Conservation (phyloP, 2,113 vertebrate species). For the Gallinago paraguaiae region DNA sequence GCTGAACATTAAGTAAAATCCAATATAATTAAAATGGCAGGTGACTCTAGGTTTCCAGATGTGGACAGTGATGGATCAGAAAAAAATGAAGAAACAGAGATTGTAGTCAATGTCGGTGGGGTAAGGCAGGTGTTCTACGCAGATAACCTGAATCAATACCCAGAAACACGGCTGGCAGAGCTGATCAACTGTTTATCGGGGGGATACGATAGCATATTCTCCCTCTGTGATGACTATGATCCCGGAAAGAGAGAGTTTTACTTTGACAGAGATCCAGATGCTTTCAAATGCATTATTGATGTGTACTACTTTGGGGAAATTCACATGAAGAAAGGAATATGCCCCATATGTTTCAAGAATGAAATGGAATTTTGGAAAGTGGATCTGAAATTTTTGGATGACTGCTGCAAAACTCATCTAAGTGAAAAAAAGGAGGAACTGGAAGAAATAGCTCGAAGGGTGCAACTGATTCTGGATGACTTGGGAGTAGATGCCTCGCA, state of each 20-base stretch:
- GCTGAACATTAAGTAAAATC: slow-evolving; percentile 3
- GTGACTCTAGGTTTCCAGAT: slow-evolving; percentile 78
- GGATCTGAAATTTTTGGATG: slow-evolving; percentile 89
- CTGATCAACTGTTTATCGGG: slow-evolving; percentile 83
- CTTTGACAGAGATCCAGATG: slow-evolving; percentile 95
- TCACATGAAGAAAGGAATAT: slow-evolving; percentile 95
- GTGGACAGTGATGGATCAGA: slow-evolving; percentile 73
- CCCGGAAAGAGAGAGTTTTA: slow-evolving; percentile 91
- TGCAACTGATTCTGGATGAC: slow-evolving; percentile 91
- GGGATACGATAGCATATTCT: slow-evolving; percentile 85
- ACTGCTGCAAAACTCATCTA: slow-evolving; percentile 92
- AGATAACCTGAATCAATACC: slow-evolving; percentile 88
- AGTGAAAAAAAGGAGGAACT: slow-evolving; percentile 93
- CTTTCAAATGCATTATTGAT: slow-evolving; percentile 93
- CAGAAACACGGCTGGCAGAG: slow-evolving; percentile 92
- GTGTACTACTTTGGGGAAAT: slow-evolving; percentile 95
- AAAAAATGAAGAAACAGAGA: slow-evolving; percentile 82
- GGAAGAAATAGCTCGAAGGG: slow-evolving; percentile 90
- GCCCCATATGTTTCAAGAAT: slow-evolving; percentile 95
- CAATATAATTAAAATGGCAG: slow-evolving; percentile 75
- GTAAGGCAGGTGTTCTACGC: slow-evolving; percentile 87
- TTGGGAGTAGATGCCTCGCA: slow-evolving; percentile 81
- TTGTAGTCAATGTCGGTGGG: slow-evolving; percentile 94
- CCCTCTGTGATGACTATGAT: slow-evolving; percentile 97
- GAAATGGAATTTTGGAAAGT: slow-evolving; percentile 99